A percentile compares a stretch with the other conserved stretches of the same genome.
Conservation (phyloP, 2,888 invertebrate species). For the Phasia obesa region DNA sequence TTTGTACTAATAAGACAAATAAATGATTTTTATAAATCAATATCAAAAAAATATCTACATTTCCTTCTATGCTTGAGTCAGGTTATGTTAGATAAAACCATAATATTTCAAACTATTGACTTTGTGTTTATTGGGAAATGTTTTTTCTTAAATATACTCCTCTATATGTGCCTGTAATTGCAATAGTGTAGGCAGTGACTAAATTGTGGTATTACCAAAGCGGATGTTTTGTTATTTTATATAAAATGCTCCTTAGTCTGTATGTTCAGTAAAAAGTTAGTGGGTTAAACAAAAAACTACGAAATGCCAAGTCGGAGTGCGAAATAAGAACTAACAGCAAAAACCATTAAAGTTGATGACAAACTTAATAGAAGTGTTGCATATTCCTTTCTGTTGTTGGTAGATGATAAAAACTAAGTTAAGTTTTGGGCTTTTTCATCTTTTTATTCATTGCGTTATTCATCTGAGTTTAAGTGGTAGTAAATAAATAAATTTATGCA, state of each 20-base stretch:
- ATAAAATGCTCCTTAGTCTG: constrained; percentile 46
- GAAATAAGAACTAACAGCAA: constrained; percentile 7
- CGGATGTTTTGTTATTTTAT: constrained; percentile 63
- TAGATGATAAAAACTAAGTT: constrained; percentile 32
- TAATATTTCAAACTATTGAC: not conserved
- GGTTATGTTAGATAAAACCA: too few relatives aligned
- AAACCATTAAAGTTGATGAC: constrained; percentile 56
- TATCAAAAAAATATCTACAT: too few relatives aligned
- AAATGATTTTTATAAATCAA: too few relatives aligned
- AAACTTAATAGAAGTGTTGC: constrained; percentile 64
- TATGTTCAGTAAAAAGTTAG: constrained; percentile 40
- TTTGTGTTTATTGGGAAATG: not conserved
- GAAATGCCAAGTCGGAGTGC: constrained; percentile 1
- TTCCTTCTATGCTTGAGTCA: too few relatives aligned
- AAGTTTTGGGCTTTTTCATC: constrained; percentile 11
- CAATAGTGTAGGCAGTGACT: constrained; percentile 41
- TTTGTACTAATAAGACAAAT: too few relatives aligned
- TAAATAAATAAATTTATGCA: constrained; percentile 49
- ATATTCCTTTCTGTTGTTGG: constrained; percentile 14
- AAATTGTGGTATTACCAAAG: constrained; percentile 55
- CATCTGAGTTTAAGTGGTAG: constrained; percentile 37
- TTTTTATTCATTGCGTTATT: constrained; percentile 30
- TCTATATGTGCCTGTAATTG: not conserved
- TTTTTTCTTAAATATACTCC: not conserved
- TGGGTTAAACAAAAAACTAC: constrained; percentile 1